Conservation (phyloP, 2,113 vertebrate genomes). For the Peromyscus polionotus region DNA sequence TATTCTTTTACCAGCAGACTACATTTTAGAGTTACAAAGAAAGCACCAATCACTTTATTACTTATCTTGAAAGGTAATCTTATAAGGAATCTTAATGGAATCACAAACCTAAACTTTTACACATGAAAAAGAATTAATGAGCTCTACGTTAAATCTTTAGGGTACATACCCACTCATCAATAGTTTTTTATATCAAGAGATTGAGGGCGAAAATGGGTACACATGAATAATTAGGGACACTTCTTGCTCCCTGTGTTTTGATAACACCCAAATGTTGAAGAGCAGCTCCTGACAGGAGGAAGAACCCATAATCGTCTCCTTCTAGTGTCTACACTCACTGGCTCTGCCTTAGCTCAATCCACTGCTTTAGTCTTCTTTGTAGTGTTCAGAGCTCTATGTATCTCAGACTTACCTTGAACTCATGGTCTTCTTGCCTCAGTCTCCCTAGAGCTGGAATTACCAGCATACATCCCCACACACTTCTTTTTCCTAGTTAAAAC, state of each 20-base stretch:
- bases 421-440: too few relatives aligned
- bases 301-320: not conserved
- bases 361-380: not conserved
- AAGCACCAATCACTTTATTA: too few relatives aligned
- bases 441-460: not conserved
- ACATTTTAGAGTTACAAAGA: too few relatives aligned
- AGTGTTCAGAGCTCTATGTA: not conserved
- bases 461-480: not conserved
- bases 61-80: too few relatives aligned
- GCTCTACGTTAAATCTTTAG: too few relatives aligned
- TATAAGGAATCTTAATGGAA: too few relatives aligned
- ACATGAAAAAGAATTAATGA: too few relatives aligned
- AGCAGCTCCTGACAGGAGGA: not conserved
- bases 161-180: too few relatives aligned
- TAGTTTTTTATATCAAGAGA: too few relatives aligned
- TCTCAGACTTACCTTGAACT: not conserved
- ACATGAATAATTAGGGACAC: not conserved
- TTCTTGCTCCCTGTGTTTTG: not conserved
- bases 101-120: too few relatives aligned
- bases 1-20: too few relatives aligned
- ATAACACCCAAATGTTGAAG: fast-evolving
- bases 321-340: fast-evolving
- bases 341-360: not conserved
- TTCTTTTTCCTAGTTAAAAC: not conserved
- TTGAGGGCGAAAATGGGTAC: too few relatives aligned